Evolutionary conservation across 2,113 vertebrate genomes (phyloP).

Genomic region (Athene noctua): DNA sequence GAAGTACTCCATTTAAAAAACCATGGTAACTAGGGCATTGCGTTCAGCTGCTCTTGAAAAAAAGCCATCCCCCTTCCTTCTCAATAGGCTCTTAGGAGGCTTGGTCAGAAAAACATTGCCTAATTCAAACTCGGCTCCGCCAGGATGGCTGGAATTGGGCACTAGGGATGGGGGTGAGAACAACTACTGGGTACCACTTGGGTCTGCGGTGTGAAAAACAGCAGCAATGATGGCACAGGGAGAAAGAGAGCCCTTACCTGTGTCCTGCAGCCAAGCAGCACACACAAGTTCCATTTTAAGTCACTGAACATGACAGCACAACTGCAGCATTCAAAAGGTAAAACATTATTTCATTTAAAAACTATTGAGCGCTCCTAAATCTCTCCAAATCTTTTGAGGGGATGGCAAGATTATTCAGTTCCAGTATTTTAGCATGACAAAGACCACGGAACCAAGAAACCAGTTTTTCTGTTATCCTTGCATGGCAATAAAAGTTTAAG

Average conservation of each 20-base stretch:
- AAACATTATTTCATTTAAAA: neutral
- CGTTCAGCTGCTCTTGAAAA: neutral
- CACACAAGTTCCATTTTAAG: neutral
- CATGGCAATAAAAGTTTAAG: neutral
- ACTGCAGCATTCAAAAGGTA: neutral
- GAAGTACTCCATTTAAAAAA: conserved; percentile 17
- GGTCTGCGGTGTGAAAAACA: neutral
- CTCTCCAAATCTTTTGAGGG: neutral
- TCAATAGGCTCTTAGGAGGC: neutral
- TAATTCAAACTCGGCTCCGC: neutral
- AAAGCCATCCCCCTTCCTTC: neutral
- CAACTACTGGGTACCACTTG: neutral
- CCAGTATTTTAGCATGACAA: neutral
- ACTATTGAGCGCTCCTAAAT: neutral
- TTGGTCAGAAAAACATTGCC: neutral
- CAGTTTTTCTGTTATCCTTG: neutral
- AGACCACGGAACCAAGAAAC: neutral
- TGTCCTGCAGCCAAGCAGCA: neutral
- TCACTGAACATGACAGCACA: rapidly evolving
- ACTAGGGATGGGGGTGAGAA: neutral
- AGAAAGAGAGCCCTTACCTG: neutral
- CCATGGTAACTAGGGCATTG: neutral
- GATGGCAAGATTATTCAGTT: neutral
- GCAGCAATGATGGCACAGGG: neutral
- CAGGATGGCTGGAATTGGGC: neutral